These are phyloP conservation scores for Chloroceryle inda DNA, from an alignment of 2,797 vertebrate genomes.

Conservation along the genomic window DNA sequence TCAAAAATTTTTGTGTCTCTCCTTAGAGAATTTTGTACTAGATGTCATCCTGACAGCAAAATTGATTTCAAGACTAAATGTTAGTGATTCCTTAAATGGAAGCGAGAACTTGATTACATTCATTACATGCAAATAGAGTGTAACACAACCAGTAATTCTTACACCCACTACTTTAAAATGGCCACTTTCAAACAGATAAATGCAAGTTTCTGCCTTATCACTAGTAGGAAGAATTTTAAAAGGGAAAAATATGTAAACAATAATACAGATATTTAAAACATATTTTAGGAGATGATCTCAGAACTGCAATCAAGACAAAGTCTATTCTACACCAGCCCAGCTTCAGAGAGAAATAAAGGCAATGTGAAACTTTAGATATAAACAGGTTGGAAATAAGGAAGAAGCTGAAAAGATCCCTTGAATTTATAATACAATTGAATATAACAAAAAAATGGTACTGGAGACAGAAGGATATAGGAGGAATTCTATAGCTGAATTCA, in stretches of 20 bases:
- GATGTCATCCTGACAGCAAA: conserved; percentile 11
- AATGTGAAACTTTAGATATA: not conserved
- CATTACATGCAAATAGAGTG: not conserved
- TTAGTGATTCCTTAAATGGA: not conserved
- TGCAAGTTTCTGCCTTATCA: not conserved
- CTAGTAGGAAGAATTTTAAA: not conserved
- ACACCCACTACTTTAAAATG: not conserved
- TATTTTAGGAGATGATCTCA: not conserved
- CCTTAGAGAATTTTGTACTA: not conserved
- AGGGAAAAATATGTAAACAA: not conserved
- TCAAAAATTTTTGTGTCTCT: not conserved
- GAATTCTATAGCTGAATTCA: not conserved
- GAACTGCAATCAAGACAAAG: not conserved
- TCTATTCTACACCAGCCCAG: not conserved
- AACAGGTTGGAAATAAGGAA: not conserved
- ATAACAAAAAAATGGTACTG: not conserved
- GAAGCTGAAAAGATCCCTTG: not conserved
- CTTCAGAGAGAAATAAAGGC: not conserved
- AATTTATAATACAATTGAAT: not conserved
- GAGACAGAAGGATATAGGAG: not conserved
- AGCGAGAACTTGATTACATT: not conserved
- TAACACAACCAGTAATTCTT: not conserved
- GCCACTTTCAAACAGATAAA: not conserved
- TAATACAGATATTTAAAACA: not conserved
- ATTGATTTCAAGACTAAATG: not conserved